Evolutionary conservation across 1,140 invertebrate genomes (phyloP).

Genomic region (Zaprionus ghesquierei): DNA sequence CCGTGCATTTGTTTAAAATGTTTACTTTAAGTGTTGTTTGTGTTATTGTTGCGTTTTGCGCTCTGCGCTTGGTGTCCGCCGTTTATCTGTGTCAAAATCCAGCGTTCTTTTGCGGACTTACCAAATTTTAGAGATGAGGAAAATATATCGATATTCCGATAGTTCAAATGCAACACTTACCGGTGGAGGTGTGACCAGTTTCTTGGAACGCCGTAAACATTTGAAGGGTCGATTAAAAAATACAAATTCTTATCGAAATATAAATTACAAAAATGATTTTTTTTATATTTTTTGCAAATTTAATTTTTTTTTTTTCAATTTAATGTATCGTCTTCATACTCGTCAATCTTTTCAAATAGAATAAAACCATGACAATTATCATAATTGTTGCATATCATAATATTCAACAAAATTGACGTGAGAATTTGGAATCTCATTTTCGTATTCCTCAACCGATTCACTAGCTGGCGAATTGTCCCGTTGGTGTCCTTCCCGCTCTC

Average conservation of each 20-base stretch:
- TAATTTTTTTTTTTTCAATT: too few species aligned
- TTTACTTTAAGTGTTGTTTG: conserved; percentile 8
- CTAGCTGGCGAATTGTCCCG: conserved; percentile 21
- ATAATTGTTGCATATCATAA: not conserved
- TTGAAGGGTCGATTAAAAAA: not conserved
- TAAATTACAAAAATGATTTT: not conserved
- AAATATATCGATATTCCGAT: conserved; percentile 3
- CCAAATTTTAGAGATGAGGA: conserved; percentile 1
- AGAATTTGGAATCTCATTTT: not conserved
- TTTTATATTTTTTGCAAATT: not conserved
- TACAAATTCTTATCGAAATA: not conserved
- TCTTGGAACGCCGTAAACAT: not conserved
- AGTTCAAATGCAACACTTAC: not conserved
- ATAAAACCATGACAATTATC: not conserved
- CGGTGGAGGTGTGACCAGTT: not conserved
- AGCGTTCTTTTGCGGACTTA: conserved; percentile 5
- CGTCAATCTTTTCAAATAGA: not conserved
- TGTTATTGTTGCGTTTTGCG: conserved; percentile 23
- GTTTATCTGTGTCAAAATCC: conserved; percentile 14
- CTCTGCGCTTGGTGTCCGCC: conserved; percentile 35
- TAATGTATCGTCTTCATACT: not conserved
- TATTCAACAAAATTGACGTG: conserved; percentile 19
- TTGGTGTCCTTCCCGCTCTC: conserved; percentile 19
- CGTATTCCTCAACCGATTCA: conserved; percentile 9
- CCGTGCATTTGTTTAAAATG: conserved; percentile 3